phyloP scores from a whole-genome alignment of 2,888 invertebrate genomes.

The Drosophila paracracens region DNA sequence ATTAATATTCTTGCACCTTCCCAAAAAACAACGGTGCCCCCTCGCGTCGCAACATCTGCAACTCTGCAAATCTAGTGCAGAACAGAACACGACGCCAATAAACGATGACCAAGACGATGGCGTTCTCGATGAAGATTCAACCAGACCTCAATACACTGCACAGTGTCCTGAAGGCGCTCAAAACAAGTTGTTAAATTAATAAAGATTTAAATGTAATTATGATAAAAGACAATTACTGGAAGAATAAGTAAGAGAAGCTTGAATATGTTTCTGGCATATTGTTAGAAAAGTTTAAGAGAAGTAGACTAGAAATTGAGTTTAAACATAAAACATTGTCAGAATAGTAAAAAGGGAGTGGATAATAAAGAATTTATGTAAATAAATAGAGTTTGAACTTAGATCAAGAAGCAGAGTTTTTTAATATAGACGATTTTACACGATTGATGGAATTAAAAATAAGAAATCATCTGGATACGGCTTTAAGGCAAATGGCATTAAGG shows the following conservation, averaged over 20 bases:
- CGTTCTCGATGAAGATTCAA: slow-evolving; percentile 14
- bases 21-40: slow-evolving; percentile 57
- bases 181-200: slow-evolving; percentile 1
- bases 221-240: background rate
- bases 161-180: slow-evolving; percentile 16
- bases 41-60: slow-evolving; percentile 37
- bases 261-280: background rate
- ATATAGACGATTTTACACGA: too few relatives aligned
- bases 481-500: background rate
- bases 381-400: too few relatives aligned
- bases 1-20: slow-evolving; percentile 85
- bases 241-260: background rate
- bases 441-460: too few relatives aligned
- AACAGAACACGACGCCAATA: background rate
- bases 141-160: slow-evolving; percentile 22
- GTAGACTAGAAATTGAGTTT: background rate
- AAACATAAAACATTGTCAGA: background rate
- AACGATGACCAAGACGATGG: background rate
- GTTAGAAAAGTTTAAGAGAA: background rate
- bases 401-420: too few relatives aligned
- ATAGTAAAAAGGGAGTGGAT: background rate
- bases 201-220: background rate
- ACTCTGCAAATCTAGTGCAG: slow-evolving; percentile 31
- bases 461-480: background rate
- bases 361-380: too few relatives aligned